Evolutionary conservation across 2,113 vertebrate genomes (phyloP).

Genomic region (Hemichromis elongatus): DNA sequence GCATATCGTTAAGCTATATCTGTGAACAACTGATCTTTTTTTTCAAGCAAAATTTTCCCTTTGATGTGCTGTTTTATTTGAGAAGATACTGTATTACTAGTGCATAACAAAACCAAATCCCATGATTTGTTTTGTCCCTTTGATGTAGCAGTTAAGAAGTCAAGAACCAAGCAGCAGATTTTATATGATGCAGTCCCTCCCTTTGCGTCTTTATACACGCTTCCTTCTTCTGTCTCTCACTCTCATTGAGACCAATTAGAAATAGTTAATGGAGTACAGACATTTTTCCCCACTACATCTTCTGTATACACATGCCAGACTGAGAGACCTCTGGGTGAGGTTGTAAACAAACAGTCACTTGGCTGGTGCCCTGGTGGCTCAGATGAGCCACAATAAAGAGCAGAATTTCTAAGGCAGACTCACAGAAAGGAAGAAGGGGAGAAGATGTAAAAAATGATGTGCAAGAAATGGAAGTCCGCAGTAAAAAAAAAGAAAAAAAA

Average conservation of each 20-base stretch:
- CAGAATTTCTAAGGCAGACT: not conserved
- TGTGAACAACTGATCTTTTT: not conserved
- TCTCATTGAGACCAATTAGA: slow-evolving; percentile 54
- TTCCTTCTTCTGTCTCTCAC: not conserved
- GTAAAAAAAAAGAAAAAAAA: not conserved
- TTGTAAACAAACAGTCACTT: slow-evolving; percentile 18
- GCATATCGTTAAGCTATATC: not conserved
- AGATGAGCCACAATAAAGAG: not conserved
- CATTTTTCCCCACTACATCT: not conserved
- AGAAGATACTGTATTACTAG: not conserved
- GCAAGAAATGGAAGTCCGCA: not conserved
- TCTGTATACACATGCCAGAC: not conserved
- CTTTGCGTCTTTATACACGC: not conserved
- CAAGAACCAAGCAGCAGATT: not conserved
- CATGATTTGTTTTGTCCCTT: not conserved
- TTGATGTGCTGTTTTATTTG: not conserved
- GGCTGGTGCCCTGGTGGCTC: not conserved
- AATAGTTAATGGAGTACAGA: slow-evolving; percentile 28
- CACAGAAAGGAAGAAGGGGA: not conserved
- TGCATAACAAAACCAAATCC: not conserved
- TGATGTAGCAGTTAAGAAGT: not conserved
- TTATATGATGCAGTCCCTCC: not conserved
- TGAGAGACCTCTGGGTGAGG: not conserved
- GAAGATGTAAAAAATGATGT: not conserved
- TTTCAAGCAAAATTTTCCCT: not conserved